Evolutionary conservation across 2,113 vertebrate species (phyloP).

Genomic region (Anthoscopus minutus): DNA sequence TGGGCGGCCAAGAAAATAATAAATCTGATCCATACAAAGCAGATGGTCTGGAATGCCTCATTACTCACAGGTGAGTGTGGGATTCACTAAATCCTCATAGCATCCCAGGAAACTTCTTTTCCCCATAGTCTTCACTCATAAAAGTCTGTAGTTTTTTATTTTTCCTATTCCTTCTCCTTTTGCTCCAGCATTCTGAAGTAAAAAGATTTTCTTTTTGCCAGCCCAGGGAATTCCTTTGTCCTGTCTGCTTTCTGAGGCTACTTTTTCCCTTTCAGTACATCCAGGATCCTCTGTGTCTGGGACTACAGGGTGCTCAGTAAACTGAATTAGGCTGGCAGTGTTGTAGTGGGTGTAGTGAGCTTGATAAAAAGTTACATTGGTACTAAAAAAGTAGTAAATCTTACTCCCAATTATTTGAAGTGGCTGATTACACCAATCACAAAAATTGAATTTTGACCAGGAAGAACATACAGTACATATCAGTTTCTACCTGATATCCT

Average conservation of each 20-base stretch:
- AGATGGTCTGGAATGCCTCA: slow-evolving; percentile 38
- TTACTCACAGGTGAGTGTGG: slow-evolving; percentile 25
- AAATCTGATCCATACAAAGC: slow-evolving; percentile 40
- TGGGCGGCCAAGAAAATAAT: slow-evolving; percentile 45
- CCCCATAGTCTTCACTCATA: not conserved
- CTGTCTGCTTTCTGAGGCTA: not conserved
- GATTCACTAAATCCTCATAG: slow-evolving; percentile 62
- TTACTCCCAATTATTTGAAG: not conserved
- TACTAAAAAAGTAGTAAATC: not conserved
- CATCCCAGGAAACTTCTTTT: slow-evolving; percentile 36
- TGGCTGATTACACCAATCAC: not conserved
- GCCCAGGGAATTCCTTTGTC: not conserved
- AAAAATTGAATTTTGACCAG: not conserved
- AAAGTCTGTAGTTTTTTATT: not conserved
- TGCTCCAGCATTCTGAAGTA: not conserved
- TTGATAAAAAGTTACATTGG: not conserved
- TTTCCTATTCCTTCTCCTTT: not conserved
- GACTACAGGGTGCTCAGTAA: not conserved
- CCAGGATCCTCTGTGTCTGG: not conserved
- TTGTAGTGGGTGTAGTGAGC: not conserved
- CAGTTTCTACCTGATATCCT: not conserved
- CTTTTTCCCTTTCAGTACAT: not conserved
- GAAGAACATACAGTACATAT: not conserved
- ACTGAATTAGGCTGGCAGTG: not conserved
- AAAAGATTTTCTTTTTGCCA: not conserved